Conservation (phyloP, 2,113 vertebrate species). For the Salvelinus namaycush region DNA sequence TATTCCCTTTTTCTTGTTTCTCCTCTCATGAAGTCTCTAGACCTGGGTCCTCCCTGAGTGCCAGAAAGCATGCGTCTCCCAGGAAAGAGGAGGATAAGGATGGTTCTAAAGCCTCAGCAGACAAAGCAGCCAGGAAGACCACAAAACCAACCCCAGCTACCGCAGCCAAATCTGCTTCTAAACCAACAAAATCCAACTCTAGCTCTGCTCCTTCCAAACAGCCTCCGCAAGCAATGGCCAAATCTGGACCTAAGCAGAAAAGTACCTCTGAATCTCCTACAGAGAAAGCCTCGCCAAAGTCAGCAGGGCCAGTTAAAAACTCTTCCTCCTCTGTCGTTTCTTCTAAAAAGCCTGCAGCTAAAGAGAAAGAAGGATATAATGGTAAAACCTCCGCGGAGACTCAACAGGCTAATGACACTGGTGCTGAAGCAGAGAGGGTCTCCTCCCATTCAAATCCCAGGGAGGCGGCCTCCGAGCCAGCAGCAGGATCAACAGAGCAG, state of each 20-base stretch:
- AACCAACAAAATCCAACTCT: conserved; percentile 66
- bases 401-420: conserved; percentile 13
- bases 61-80: conserved; percentile 79
- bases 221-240: conserved; percentile 44
- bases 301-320: conserved; percentile 41
- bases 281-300: conserved; percentile 54
- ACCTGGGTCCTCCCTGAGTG: conserved; percentile 64
- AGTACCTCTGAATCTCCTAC: conserved; percentile 46
- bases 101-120: conserved; percentile 58
- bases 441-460: conserved; percentile 1
- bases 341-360: conserved; percentile 52
- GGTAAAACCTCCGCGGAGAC: conserved; percentile 27
- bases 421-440: background rate
- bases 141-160: conserved; percentile 63
- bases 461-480: conserved; percentile 2
- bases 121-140: conserved; percentile 64
- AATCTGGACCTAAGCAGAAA: conserved; percentile 64
- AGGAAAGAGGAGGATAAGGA: conserved; percentile 83
- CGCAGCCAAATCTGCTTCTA: conserved; percentile 73
- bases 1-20: conserved; percentile 38
- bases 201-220: conserved; percentile 54
- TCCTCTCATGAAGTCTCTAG: conserved; percentile 72
- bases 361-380: conserved; percentile 42
- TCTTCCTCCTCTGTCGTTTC: conserved; percentile 23
- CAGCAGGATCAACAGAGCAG: conserved; percentile 1